Evolutionary conservation across 2,888 invertebrate genomes (phyloP), one percentile per base, ranked within the genome.

Genomic region (Luffia ferchaultella): DNA sequence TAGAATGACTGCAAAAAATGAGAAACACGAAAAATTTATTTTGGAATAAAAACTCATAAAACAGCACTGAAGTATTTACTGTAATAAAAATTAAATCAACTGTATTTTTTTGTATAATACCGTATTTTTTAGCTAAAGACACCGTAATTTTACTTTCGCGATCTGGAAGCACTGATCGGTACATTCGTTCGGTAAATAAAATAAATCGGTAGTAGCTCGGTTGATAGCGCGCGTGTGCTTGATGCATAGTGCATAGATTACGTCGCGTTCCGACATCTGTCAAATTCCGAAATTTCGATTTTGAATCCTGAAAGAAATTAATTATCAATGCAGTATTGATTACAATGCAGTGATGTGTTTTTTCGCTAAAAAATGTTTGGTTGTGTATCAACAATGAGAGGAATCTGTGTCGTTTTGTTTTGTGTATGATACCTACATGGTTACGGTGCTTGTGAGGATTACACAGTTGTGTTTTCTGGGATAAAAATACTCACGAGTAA

Each of bases 401-500:
- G 71, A 73, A 73, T 74, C 68, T 65, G 70, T 72, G 69, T 60
- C 68, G 62, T 68, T 70, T 71, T 75, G 69, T 69, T 67, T 74
- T 67, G 70, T 74, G 75, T 67, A 56, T 71, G 60, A 40, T 51
- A 62, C 61, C 56, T 62, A 62, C 66, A 59, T 62, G 67, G 64
- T 61, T 61, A 63, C 62, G 62, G 61, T 64, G 62, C 63, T 69
- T 70, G 73, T 70, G 52, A 49, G 54, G 53, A 53, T 56, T 49
- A 65, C 65, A 70, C 68, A 67, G 60, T 70, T 68, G 65, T 62
- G 57, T 71, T 60, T 63, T 70, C 58, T 75, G 72, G 76, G 72
- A 18, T 71, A 70, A 66, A 70, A 75, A 70, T 73, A 76, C 70
- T 63, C 64, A 62, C 68, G 71, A 65, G 82, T 82, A 68, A 80